These are phyloP conservation scores for Brienomyrus brachyistius DNA, from an alignment of 2,113 vertebrate genomes.

Conservation along the genomic window DNA sequence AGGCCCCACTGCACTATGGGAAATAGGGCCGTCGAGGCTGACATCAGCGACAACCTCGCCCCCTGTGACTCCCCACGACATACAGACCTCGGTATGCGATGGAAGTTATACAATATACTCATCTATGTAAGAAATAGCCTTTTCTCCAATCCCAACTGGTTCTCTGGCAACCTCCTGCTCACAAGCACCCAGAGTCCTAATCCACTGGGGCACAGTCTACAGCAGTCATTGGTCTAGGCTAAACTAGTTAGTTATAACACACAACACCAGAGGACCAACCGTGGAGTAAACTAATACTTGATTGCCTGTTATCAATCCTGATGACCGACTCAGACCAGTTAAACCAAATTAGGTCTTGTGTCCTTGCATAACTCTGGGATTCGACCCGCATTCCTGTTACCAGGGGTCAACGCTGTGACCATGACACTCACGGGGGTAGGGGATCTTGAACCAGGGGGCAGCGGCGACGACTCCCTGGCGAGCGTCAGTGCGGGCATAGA, in stretches of 20 bases:
- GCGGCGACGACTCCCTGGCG: slow-evolving; percentile 79
- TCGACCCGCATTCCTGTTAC: background rate
- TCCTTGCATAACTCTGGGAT: background rate
- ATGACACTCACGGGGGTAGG: slow-evolving; percentile 85
- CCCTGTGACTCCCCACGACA: background rate
- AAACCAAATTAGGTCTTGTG: background rate
- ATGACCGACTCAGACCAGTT: background rate
- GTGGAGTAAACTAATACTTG: background rate
- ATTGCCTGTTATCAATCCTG: background rate
- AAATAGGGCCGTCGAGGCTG: background rate
- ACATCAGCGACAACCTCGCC: background rate
- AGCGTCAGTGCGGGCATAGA: slow-evolving; percentile 87
- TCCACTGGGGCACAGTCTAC: background rate
- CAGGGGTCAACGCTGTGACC: background rate
- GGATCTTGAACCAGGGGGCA: slow-evolving; percentile 95
- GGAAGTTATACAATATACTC: background rate
- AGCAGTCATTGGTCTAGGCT: background rate
- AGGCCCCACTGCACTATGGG: slow-evolving; percentile 89
- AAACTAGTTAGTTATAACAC: background rate
- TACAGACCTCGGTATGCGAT: background rate
- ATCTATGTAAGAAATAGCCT: background rate
- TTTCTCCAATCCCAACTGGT: background rate
- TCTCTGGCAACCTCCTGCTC: background rate
- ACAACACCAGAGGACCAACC: background rate
- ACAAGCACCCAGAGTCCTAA: background rate